Evolutionary conservation across 2,888 invertebrate genomes (phyloP).

Genomic region (Pristionchus fissidentatus): DNA sequence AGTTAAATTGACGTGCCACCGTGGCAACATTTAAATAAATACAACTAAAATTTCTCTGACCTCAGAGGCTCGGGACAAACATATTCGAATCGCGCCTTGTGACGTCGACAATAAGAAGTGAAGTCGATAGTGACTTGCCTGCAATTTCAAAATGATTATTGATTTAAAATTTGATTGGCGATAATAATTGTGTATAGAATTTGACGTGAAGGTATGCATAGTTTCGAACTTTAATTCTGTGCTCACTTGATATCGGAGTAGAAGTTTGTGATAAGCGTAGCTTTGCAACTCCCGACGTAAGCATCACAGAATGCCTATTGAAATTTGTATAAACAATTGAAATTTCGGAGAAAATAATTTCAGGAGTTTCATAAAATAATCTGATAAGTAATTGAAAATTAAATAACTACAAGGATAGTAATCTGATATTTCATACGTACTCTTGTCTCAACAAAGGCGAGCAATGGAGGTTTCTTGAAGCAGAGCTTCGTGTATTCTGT

Average conservation of each 20-base stretch:
- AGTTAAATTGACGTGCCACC: no score
- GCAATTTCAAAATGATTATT: neutral
- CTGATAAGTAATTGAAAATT: no score
- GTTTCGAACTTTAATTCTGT: neutral
- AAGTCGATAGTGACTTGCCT: constrained; percentile 37
- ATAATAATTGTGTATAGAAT: neutral
- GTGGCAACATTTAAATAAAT: no score
- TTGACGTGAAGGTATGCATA: neutral
- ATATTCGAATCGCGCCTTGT: constrained; percentile 46
- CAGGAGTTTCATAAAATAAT: no score
- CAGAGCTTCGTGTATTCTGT: constrained; percentile 33
- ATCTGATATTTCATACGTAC: neutral
- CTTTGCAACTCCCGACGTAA: constrained; percentile 27
- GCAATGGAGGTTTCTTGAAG: constrained; percentile 34
- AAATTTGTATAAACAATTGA: neutral
- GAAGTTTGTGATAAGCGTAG: constrained; percentile 24
- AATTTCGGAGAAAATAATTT: no score
- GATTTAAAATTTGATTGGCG: constrained; percentile 10
- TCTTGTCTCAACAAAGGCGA: constrained; percentile 34
- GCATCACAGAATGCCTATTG: constrained; percentile 44
- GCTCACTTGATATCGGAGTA: constrained; percentile 22
- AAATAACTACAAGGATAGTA: no score
- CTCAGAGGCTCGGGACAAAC: constrained; percentile 46
- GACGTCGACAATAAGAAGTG: constrained; percentile 31
- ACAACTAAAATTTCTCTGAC: no score